Percentiles rank a stretch among this genome's conserved stretches.
phyloP scores from a whole-genome alignment of 2,113 vertebrate genomes.

The Phycodurus eques region DNA sequence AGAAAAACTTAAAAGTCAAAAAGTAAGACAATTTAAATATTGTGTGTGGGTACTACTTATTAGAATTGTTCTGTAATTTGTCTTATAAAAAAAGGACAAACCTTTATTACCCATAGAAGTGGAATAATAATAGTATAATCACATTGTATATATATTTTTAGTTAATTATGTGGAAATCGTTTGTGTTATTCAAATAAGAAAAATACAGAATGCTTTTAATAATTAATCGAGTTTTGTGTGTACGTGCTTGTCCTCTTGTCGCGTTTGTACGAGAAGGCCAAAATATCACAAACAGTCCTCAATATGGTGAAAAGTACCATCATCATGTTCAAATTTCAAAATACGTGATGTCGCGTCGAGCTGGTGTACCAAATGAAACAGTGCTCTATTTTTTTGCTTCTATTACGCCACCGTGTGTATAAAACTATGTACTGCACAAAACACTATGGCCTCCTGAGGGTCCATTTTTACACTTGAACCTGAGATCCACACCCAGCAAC shows the following conservation, averaged over 20 bases:
- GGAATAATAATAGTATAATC: not conserved
- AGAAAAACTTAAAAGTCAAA: too few relatives aligned
- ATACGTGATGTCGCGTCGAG: not conserved
- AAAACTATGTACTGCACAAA: constrained; percentile 3
- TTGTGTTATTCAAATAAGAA: not conserved
- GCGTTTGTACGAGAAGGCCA: too few relatives aligned
- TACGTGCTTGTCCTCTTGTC: too few relatives aligned
- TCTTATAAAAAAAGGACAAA: not conserved
- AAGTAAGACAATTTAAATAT: too few relatives aligned
- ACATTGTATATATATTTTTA: not conserved
- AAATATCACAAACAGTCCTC: too few relatives aligned
- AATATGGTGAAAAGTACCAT: too few relatives aligned
- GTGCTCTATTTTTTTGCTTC: not conserved
- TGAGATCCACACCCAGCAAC: not conserved
- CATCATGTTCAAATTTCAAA: too few relatives aligned
- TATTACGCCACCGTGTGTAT: constrained; percentile 51
- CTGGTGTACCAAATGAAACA: not conserved
- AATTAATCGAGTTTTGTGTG: not conserved
- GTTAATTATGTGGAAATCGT: too few relatives aligned
- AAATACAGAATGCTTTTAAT: not conserved
- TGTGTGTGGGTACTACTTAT: not conserved
- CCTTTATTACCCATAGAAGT: not conserved
- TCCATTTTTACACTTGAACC: constrained; percentile 38
- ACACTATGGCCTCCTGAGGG: not conserved
- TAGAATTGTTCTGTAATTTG: not conserved